Percentiles rank a stretch among this genome's conserved stretches.
phyloP scores from a whole-genome alignment of 2,113 vertebrate species.

The Apistogramma diplotaenia region DNA sequence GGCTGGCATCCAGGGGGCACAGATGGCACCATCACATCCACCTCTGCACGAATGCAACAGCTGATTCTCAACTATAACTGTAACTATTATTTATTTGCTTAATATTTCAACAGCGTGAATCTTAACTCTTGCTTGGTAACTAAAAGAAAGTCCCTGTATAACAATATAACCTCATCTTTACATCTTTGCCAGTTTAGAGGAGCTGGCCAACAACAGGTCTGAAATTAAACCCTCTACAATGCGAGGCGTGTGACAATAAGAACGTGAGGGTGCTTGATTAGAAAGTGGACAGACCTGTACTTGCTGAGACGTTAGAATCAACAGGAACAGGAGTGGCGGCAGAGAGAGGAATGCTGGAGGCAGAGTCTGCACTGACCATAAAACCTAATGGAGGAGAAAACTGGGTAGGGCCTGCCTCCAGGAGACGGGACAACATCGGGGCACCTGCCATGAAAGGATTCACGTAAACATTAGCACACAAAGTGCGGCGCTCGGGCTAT shows the following conservation, averaged over 20 bases:
- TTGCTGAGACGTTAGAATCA: slow-evolving; percentile 39
- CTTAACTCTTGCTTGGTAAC: not conserved
- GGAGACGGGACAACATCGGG: slow-evolving; percentile 95
- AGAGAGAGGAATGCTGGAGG: slow-evolving; percentile 71
- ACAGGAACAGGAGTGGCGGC: slow-evolving; percentile 79
- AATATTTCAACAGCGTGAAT: not conserved
- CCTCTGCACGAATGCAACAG: slow-evolving; percentile 33
- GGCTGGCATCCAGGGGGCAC: slow-evolving; percentile 6
- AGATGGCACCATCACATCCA: slow-evolving; percentile 33
- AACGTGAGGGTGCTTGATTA: not conserved
- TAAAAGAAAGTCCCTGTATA: not conserved
- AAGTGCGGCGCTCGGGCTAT: not conserved
- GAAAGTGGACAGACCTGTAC: slow-evolving; percentile 57
- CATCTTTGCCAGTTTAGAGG: not conserved
- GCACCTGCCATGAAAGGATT: slow-evolving; percentile 80
- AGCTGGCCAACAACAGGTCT: not conserved
- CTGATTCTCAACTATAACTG: not conserved
- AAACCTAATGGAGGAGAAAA: slow-evolving; percentile 90
- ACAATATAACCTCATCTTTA: not conserved
- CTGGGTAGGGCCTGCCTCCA: slow-evolving; percentile 92
- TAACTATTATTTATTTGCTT: not conserved
- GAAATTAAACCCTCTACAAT: not conserved
- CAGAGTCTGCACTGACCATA: slow-evolving; percentile 58
- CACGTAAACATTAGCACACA: not conserved
- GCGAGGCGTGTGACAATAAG: not conserved